These are phyloP conservation scores for Bradypus variegatus DNA, from an alignment of 2,797 vertebrate species.

Conservation along the genomic window DNA sequence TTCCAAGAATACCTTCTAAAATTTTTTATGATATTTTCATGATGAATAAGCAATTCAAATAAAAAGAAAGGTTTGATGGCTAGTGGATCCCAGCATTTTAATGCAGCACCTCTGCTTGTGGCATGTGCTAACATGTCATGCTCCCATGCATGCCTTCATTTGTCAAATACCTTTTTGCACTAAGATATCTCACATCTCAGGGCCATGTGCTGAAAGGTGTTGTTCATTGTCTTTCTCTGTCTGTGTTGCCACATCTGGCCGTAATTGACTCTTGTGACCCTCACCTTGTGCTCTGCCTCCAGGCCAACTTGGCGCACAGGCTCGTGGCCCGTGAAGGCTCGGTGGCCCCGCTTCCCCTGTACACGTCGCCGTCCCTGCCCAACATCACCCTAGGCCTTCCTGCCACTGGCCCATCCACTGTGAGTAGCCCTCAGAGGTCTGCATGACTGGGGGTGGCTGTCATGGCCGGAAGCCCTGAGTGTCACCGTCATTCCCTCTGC, in stretches of 20 bases:
- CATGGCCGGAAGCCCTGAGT: accelerated
- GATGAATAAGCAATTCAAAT: neutral
- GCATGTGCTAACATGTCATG: accelerated
- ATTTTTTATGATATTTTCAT: neutral
- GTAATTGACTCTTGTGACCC: accelerated
- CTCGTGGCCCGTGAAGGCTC: slow-evolving; percentile 86
- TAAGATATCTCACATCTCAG: accelerated
- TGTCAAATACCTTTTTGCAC: accelerated
- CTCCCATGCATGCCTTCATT: accelerated
- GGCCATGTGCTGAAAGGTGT: accelerated
- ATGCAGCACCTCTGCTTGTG: accelerated
- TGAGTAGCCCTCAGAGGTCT: slow-evolving; percentile 70
- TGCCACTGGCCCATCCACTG: slow-evolving; percentile 84
- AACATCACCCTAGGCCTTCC: slow-evolving; percentile 97
- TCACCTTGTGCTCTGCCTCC: slow-evolving; percentile 52
- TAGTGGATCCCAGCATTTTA: accelerated
- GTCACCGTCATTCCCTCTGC: neutral
- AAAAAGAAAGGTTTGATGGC: neutral
- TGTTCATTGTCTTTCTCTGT: accelerated
- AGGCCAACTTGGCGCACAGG: slow-evolving; percentile 88
- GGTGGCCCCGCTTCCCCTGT: slow-evolving; percentile 90
- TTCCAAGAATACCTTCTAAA: neutral
- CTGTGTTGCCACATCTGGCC: accelerated
- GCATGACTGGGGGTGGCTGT: accelerated
- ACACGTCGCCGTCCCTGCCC: slow-evolving; percentile 95